phyloP scores from a whole-genome alignment of 2,113 vertebrate genomes.

The Maccullochella peelii region DNA sequence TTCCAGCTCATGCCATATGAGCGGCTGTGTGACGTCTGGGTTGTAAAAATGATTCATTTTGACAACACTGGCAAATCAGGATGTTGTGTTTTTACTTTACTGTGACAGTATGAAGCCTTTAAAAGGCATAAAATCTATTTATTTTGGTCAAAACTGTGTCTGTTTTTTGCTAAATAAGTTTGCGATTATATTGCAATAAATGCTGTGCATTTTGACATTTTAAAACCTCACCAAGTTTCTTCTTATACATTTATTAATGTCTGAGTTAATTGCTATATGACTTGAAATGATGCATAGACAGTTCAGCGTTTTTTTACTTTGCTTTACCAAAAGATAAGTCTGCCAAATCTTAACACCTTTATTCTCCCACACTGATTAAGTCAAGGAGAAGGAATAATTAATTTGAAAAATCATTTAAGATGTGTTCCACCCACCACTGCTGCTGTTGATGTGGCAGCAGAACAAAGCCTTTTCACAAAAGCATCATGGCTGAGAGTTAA shows the following conservation, averaged over 20 bases:
- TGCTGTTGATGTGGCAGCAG: conserved; percentile 67
- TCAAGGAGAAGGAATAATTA: conserved; percentile 71
- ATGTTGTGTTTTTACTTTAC: conserved; percentile 62
- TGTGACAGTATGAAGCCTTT: conserved; percentile 72
- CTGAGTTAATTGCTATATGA: not conserved
- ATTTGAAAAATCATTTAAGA: conserved; percentile 69
- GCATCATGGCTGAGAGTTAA: conserved; percentile 58
- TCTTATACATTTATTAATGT: not conserved
- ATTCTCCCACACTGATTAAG: conserved; percentile 55
- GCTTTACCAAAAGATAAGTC: conserved; percentile 18
- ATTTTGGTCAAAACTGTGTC: conserved; percentile 78
- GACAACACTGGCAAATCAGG: conserved; percentile 53
- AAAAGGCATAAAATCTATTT: conserved; percentile 72
- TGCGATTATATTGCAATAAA: conserved; percentile 80
- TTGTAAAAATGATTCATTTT: conserved; percentile 43
- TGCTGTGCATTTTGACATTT: conserved; percentile 77
- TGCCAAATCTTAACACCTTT: conserved; percentile 52
- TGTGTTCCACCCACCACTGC: conserved; percentile 68
- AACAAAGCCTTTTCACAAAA: conserved; percentile 73
- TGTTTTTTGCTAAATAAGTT: conserved; percentile 71
- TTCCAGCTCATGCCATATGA: conserved; percentile 51
- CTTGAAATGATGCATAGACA: not conserved
- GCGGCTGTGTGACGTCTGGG: conserved; percentile 19
- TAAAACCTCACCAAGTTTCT: conserved; percentile 21
- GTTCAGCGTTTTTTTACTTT: not conserved